Evolutionary conservation across 1,140 invertebrate species (phyloP).

Genomic region (Steinernema feltiae): DNA sequence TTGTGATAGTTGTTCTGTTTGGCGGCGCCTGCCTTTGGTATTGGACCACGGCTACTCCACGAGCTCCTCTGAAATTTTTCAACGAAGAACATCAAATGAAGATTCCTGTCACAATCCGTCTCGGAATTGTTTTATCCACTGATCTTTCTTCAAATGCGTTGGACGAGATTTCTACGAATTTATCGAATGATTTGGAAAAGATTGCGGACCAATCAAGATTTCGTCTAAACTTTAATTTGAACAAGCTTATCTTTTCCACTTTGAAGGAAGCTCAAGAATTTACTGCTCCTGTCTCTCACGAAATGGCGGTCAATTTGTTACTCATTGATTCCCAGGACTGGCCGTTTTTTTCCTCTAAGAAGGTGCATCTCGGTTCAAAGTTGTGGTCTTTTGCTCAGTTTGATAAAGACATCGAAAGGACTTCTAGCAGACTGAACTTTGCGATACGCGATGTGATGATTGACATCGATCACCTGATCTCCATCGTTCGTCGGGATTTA

Average conservation of each 20-base stretch:
- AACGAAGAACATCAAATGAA: not conserved
- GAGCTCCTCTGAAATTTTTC: not conserved
- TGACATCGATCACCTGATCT: slow-evolving; percentile 31
- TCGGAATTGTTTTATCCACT: not conserved
- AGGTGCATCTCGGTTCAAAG: slow-evolving; percentile 18
- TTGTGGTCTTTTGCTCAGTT: slow-evolving; percentile 28
- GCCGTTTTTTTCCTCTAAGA: slow-evolving; percentile 32
- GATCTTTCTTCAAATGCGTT: not conserved
- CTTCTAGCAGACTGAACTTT: not conserved
- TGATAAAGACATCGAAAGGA: slow-evolving; percentile 12
- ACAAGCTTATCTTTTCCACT: not conserved
- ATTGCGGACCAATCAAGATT: not conserved
- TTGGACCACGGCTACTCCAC: not conserved
- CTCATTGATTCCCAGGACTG: slow-evolving; percentile 26
- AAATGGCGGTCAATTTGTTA: not conserved
- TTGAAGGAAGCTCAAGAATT: not conserved
- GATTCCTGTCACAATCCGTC: not conserved
- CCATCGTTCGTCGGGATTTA: slow-evolving; percentile 31
- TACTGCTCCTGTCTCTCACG: not conserved
- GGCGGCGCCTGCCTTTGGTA: not conserved
- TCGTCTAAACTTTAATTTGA: not conserved
- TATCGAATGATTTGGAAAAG: not conserved
- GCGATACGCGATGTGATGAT: slow-evolving; percentile 28
- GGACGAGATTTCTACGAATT: not conserved
- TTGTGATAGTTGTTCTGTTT: not conserved